Conservation (phyloP, 1,140 invertebrate genomes). For the Drosophila seguyi region DNA sequence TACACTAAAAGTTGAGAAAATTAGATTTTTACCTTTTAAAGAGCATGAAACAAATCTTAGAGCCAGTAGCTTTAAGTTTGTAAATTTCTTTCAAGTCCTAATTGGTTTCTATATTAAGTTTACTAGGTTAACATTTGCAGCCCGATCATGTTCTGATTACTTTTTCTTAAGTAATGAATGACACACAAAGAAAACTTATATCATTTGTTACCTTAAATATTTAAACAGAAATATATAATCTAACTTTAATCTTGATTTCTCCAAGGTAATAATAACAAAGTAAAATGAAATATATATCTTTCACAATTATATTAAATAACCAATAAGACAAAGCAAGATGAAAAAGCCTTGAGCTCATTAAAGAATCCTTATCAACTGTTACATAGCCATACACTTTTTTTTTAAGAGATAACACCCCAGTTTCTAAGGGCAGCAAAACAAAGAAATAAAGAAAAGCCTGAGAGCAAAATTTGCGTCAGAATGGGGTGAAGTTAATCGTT, state of each 20-base stretch:
- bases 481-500: constrained; percentile 3
- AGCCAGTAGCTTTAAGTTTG: not conserved
- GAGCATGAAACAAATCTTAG: no score
- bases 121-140: not conserved
- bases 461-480: constrained; percentile 16
- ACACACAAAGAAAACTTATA: not conserved
- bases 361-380: not conserved
- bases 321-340: not conserved
- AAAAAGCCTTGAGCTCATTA: constrained; percentile 25
- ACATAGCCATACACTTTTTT: not conserved
- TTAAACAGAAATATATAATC: no score
- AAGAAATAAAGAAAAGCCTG: constrained; percentile 12
- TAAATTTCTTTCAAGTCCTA: no score
- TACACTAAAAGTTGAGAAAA: no score
- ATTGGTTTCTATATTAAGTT: not conserved
- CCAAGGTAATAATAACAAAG: not conserved
- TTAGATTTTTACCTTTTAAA: not conserved
- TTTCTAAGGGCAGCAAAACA: constrained; percentile 24
- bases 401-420: constrained; percentile 8
- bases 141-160: no score
- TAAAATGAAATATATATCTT: not conserved
- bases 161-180: not conserved
- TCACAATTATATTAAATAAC: not conserved
- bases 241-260: not conserved
- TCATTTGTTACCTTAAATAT: not conserved